Percentiles rank a stretch among this genome's conserved stretches.
These are phyloP conservation scores for Agonopterix subpropinquella DNA, from an alignment of 2,888 invertebrate species.

Conservation along the genomic window DNA sequence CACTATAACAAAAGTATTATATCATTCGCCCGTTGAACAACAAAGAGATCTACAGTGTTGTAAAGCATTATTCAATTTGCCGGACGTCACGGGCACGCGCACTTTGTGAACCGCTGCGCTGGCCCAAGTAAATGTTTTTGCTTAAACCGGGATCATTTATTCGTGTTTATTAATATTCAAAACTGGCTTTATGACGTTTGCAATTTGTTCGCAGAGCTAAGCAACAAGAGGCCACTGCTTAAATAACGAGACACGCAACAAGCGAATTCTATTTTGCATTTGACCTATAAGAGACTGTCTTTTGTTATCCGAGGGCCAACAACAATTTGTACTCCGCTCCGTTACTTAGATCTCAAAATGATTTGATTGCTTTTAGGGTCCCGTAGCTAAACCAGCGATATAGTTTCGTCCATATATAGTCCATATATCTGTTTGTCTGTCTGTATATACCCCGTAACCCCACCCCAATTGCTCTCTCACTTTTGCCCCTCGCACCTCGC, in stretches of 20 bases:
- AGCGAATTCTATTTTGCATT: conserved; percentile 65
- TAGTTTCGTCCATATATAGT: no score
- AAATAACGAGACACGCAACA: conserved; percentile 56
- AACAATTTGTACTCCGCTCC: conserved; percentile 9
- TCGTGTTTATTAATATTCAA: conserved; percentile 61
- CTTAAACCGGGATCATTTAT: conserved; percentile 46
- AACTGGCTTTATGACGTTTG: conserved; percentile 57
- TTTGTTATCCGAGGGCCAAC: conserved; percentile 27
- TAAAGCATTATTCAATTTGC: conserved; percentile 32
- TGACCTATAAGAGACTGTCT: conserved; percentile 56
- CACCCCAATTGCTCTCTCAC: no score
- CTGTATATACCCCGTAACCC: no score
- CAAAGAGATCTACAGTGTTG: neutral
- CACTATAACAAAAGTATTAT: conserved; percentile 7
- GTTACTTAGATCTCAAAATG: no score
- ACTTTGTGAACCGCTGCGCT: conserved; percentile 41
- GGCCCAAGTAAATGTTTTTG: conserved; percentile 33
- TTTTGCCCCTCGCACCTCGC: no score
- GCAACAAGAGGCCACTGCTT: conserved; percentile 43
- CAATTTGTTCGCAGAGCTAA: conserved; percentile 53
- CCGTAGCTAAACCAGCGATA: no score
- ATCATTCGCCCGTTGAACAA: conserved; percentile 5
- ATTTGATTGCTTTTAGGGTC: no score
- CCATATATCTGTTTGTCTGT: no score
- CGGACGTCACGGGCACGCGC: conserved; percentile 33